Evolutionary conservation across 2,888 invertebrate species (phyloP), one percentile per base, ranked within the genome.

Genomic region (Bugula neritina): DNA sequence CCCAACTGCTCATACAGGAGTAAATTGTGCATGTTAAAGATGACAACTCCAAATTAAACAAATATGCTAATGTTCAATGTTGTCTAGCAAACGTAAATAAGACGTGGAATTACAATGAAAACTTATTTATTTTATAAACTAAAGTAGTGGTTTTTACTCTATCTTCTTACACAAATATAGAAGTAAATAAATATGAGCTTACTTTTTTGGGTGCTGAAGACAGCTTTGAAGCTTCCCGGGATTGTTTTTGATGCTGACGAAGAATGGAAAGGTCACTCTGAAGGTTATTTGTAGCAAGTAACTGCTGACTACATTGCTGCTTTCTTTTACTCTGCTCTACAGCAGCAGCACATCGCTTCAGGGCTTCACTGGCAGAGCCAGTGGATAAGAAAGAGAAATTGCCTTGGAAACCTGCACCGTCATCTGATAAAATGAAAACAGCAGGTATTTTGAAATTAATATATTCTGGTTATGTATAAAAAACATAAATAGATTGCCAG

Each of bases 341-440:
- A 3, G 27, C 63, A 63, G 63, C 63, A 31, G 63, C 63, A 31
- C 63, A 63, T n/a, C 34, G 27, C 63, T 63, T 63, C n/a, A 63
- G 31, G 5, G 27, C 34, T 63, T 63, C 63, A 31, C 63, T 63
- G 10, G 63, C 63, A 13, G 63, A 63, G 31, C 63, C 63, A 31
- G 31, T 31, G 10, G 31, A 29, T 63, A 27, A 34, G 34, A 63
- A 63, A 43, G 43, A 43, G 17, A 5, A 43, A n/a, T 34, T 63
- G 31, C 29, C n/a, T 13, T 27, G 2, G 5, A 31, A 13, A 31
- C 5, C n/a, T 63, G 31, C 31, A 63, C 25, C 34, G 5, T 25
- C 57, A n/a, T n/a, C n/a, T n/a, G n/a, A n/a, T n/a, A n/a, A n/a
- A n/a, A n/a, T n/a, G n/a, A n/a, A n/a, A n/a, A n/a, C n/a, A n/a